Base-by-base conservation (phyloP, 2,113 vertebrate species). In the Pteruthius melanotis region DNA sequence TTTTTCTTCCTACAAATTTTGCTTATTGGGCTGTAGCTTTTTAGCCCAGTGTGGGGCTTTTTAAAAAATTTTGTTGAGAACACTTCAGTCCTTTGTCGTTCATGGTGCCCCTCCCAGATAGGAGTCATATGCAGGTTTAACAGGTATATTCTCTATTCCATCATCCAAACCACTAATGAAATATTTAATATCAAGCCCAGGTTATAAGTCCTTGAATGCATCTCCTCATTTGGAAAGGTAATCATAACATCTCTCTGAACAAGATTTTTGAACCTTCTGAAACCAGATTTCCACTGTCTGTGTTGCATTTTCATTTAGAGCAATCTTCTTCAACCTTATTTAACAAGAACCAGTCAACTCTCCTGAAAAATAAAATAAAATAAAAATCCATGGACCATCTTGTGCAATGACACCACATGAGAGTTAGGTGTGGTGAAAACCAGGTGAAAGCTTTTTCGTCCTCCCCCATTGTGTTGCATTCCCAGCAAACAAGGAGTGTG, bases 401-500 rank as follows among this genome's bases (percentile, higher is more conserved):
- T 93, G 65, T 87, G 90, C 66, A 96, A 90, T 49, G 81, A 31
- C 31, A 90, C 24, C 39, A 60, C 66, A 52, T 16, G 31, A 87
- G 57, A 69, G 63, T 76, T 40, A 91, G 87, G 90, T 79, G 94
- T 93, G 94, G 75, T 90, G 45, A 93, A 93, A 94, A 56, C 23
- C n/a, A 40, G 65, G 59, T 56, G 84, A 93, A 93, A 84, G 60
- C 28, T 66, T 77, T 37, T 91, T 84, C 63, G 72, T 89, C 52
- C 56, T 92, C 42, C 77, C 40, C 78, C 13, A 14, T 89, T n/a
- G 2, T 52, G 52, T 56, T 37, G 40, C 66, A 59, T 83, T 91
- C 54, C 57, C 82, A 83, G 27, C 13, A 23, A 21, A 40, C 13
- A 59, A 71, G 57, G 45, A 88, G 6, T 27, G 45, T 39, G 39